Percentiles rank a stretch among this genome's conserved stretches.
phyloP scores from a whole-genome alignment of 1,140 invertebrate species.

The Manduca sexta region DNA sequence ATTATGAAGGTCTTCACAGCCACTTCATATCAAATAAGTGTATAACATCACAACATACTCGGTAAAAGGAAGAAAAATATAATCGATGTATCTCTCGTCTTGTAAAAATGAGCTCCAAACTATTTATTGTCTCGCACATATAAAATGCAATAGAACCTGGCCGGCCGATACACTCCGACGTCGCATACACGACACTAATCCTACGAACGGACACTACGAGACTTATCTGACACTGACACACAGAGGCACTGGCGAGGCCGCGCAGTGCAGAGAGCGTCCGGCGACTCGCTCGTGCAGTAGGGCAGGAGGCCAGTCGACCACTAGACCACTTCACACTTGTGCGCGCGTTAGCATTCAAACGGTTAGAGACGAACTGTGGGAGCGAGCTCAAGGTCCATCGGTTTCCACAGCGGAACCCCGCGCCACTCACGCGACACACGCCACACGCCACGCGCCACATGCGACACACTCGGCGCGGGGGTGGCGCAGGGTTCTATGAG shows the following conservation, averaged over 20 bases:
- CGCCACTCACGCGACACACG: too few species aligned
- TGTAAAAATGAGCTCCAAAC: conserved; percentile 34
- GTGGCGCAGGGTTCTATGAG: too few species aligned
- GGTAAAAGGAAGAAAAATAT: conserved; percentile 26
- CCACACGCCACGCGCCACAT: neutral
- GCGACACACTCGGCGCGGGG: too few species aligned
- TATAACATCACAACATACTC: conserved; percentile 25
- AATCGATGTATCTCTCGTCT: conserved; percentile 15
- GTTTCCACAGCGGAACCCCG: too few species aligned
- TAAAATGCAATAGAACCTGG: conserved; percentile 43
- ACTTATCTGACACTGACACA: conserved; percentile 19
- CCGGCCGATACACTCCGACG: conserved; percentile 9
- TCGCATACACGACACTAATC: too few species aligned
- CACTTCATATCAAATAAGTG: conserved; percentile 43
- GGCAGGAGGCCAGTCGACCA: too few species aligned
- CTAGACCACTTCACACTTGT: too few species aligned
- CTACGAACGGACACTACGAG: too few species aligned
- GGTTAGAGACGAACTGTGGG: too few species aligned
- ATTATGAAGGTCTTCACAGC: conserved; percentile 61
- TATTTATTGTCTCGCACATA: conserved; percentile 69
- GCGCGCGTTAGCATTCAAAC: too few species aligned
- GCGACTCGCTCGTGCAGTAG: conserved; percentile 4
- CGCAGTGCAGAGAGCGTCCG: conserved; percentile 2
- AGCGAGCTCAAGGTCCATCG: too few species aligned
- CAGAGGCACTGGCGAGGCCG: conserved; percentile 11